These are phyloP conservation scores for Microtus montanus DNA, from an alignment of 2,113 vertebrate genomes.

Conservation along the genomic window DNA sequence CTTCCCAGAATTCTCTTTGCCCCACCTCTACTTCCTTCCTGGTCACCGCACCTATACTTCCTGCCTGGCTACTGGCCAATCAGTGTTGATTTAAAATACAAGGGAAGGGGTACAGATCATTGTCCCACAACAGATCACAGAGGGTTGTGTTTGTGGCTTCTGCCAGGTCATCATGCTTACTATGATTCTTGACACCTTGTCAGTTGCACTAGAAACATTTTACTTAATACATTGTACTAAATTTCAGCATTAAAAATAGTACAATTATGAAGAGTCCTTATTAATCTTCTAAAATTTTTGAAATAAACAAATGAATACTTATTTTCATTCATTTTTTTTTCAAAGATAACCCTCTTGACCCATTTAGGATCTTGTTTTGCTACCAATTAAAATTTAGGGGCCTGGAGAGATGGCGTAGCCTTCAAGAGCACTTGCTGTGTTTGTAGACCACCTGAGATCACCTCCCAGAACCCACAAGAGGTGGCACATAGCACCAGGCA, in stretches of 20 bases:
- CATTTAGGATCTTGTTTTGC: not conserved
- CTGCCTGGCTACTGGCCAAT: too few relatives aligned
- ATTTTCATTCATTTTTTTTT: constrained; percentile 1
- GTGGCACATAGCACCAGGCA: not conserved
- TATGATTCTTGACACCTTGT: not conserved
- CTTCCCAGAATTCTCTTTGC: too few relatives aligned
- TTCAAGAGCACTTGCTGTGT: not conserved
- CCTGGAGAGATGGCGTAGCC: not conserved
- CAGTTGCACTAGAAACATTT: not conserved
- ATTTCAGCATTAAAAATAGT: not conserved
- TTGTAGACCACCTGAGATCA: not conserved
- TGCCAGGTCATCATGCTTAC: too few relatives aligned
- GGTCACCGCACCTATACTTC: too few relatives aligned
- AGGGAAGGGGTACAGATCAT: too few relatives aligned
- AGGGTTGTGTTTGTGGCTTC: not conserved
- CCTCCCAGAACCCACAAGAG: not conserved
- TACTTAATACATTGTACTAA: not conserved
- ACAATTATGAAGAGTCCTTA: not conserved
- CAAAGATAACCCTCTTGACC: not conserved
- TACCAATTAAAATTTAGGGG: not conserved
- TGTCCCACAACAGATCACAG: too few relatives aligned
- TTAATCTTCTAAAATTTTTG: constrained; percentile 2
- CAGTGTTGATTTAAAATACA: too few relatives aligned
- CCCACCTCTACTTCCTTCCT: too few relatives aligned
- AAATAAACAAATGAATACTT: not conserved